These are phyloP conservation scores for Phortica magna DNA, from an alignment of 2,888 invertebrate genomes.

Conservation along the genomic window DNA sequence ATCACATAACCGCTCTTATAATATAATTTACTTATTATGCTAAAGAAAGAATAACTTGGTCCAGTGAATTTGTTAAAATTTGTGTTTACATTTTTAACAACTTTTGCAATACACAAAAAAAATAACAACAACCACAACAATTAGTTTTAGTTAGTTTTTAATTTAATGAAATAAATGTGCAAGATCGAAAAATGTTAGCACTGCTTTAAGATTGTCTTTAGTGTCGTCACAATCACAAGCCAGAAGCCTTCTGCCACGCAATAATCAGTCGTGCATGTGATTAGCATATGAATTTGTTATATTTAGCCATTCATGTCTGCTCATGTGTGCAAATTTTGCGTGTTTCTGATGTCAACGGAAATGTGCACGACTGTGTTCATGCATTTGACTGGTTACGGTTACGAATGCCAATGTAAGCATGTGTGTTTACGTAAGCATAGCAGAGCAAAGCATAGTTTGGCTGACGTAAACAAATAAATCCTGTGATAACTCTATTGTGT, in stretches of 20 bases:
- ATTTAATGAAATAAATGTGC: no score
- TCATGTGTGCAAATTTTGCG: constrained; percentile 15
- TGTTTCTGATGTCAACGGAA: constrained; percentile 3
- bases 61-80: no score
- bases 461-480: constrained; percentile 25
- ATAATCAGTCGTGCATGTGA: constrained; percentile 19
- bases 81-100: no score
- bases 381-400: not conserved
- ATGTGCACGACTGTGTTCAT: not conserved
- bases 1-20: no score
- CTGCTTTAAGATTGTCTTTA: not conserved
- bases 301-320: not conserved
- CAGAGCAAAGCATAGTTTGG: not conserved
- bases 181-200: no score
- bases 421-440: not conserved
- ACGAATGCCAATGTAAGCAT: not conserved
- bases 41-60: no score
- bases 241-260: not conserved
- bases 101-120: no score
- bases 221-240: not conserved
- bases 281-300: constrained; percentile 23
- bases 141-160: no score
- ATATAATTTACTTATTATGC: no score
- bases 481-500: not conserved
- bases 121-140: no score